These are phyloP conservation scores for Aplodontia rufa DNA, from an alignment of 2,113 vertebrate species.

Conservation along the genomic window DNA sequence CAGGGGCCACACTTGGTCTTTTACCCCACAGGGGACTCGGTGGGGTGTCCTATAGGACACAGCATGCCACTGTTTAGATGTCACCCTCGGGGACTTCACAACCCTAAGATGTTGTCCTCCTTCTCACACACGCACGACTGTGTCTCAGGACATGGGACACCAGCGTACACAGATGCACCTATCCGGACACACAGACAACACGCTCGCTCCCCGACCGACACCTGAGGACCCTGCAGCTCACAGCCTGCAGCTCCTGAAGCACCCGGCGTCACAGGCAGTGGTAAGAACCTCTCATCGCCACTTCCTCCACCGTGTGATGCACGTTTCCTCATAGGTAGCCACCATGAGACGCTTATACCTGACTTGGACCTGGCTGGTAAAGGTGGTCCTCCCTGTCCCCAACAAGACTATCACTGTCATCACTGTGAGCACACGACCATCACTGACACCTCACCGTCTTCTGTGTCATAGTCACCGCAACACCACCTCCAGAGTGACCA, in stretches of 20 bases:
- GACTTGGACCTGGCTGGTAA: not conserved
- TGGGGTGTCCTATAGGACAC: not conserved
- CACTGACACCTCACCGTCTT: no score
- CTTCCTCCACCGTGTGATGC: not conserved
- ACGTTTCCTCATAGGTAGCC: not conserved
- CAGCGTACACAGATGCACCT: not conserved
- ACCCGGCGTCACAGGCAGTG: not conserved
- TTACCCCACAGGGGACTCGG: no score
- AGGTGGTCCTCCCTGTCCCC: not conserved
- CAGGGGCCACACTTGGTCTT: fast-evolving
- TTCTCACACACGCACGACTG: not conserved
- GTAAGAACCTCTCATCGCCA: not conserved
- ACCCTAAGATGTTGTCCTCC: not conserved
- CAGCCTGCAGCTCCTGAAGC: fast-evolving
- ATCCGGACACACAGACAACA: not conserved
- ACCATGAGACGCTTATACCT: not conserved
- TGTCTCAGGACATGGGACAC: not conserved
- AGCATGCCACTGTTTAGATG: not conserved
- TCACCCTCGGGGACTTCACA: not conserved
- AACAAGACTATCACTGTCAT: fast-evolving
- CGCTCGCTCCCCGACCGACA: fast-evolving
- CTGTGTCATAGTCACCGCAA: no score
- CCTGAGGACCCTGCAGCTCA: not conserved
- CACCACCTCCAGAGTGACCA: not conserved
- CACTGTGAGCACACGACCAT: no score